Percentiles rank a stretch among this genome's conserved stretches.
Evolutionary conservation across 1,140 invertebrate species (phyloP).

Genomic region (Lordiphosa collinella): DNA sequence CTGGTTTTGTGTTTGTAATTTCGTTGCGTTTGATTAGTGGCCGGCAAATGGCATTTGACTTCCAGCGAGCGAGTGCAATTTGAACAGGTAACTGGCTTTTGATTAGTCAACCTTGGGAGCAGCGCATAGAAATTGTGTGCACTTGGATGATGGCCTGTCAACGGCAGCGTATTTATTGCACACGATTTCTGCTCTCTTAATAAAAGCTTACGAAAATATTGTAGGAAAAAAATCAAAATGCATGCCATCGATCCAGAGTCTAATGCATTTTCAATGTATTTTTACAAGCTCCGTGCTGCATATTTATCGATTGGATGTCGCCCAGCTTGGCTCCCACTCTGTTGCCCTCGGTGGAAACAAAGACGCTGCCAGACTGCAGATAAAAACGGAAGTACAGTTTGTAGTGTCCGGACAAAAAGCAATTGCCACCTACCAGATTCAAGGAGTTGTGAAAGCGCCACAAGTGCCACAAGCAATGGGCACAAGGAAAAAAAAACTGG

Average conservation of each 20-base stretch:
- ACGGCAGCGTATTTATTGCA: conserved; percentile 55
- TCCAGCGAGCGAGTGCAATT: conserved; percentile 45
- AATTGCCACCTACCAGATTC: conserved; percentile 23
- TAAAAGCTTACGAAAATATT: conserved; percentile 41
- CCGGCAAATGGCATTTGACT: conserved; percentile 73
- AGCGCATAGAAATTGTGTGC: conserved; percentile 63
- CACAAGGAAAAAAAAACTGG: conserved; percentile 16
- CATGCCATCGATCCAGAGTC: conserved; percentile 57
- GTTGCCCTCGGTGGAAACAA: conserved; percentile 36
- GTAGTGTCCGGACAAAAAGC: conserved; percentile 64
- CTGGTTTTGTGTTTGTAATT: conserved; percentile 71
- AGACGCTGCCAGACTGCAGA: conserved; percentile 42
- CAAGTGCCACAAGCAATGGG: conserved; percentile 37
- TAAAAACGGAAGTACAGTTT: conserved; percentile 70
- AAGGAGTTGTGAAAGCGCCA: conserved; percentile 42
- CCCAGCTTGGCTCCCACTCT: conserved; percentile 1
- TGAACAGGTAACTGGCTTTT: conserved; percentile 63
- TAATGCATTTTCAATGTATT: conserved; percentile 77
- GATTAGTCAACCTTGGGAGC: conserved; percentile 57
- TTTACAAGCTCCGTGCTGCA: conserved; percentile 62
- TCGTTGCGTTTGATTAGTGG: conserved; percentile 74
- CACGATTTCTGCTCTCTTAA: conserved; percentile 68
- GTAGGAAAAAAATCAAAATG: conserved; percentile 42
- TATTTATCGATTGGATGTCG: conserved; percentile 68
- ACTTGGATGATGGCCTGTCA: conserved; percentile 68